Evolutionary conservation across 1,140 invertebrate species (phyloP).

Genomic region (Pemphigus obesinymphae): DNA sequence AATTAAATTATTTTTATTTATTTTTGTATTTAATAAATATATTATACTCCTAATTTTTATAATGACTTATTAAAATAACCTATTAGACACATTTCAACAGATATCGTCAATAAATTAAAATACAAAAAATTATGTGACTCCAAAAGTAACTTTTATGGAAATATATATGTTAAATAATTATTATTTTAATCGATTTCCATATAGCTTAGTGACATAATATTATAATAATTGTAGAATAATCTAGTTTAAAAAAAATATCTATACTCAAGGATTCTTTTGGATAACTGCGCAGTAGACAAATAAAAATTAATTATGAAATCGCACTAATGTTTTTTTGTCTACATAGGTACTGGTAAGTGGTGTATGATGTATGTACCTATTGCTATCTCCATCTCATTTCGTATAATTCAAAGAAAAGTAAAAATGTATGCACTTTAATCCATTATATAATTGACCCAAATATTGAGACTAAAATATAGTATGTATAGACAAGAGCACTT

Average conservation of each 20-base stretch:
- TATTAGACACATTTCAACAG: too few relatives aligned
- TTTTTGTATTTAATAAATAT: too few relatives aligned
- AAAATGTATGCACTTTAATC: neutral
- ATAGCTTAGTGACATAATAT: neutral
- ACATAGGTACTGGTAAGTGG: neutral
- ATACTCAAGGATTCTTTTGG: neutral
- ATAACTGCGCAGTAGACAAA: neutral
- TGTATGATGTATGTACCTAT: too few relatives aligned
- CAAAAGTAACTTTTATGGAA: too few relatives aligned
- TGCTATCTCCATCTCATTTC: neutral
- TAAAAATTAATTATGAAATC: neutral
- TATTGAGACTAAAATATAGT: neutral
- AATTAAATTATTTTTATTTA: too few relatives aligned
- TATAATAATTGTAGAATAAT: neutral
- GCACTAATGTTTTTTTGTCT: too few relatives aligned
- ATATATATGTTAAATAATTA: too few relatives aligned
- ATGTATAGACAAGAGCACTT: neutral
- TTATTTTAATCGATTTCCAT: neutral
- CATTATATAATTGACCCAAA: slow-evolving; percentile 3
- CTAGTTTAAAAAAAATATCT: neutral
- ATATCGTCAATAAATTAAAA: too few relatives aligned
- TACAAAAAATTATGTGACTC: too few relatives aligned
- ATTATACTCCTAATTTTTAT: too few relatives aligned
- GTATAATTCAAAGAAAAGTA: neutral
- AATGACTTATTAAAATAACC: too few relatives aligned